Evolutionary conservation across 2,888 invertebrate genomes (phyloP).

Genomic region (Macropis europaea): DNA sequence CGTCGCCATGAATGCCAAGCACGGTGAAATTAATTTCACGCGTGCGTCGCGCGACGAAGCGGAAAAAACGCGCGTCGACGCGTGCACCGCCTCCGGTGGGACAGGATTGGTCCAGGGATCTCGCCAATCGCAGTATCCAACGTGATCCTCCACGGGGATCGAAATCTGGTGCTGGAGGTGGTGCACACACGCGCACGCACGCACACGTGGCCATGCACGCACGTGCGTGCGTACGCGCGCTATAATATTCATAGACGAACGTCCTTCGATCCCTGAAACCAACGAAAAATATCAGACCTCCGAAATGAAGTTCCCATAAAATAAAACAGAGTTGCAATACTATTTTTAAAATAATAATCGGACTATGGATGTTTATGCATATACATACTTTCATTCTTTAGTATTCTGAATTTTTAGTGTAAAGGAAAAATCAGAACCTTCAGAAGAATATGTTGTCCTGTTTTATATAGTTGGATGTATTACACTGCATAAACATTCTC

Average conservation of each 20-base stretch:
- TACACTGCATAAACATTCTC: too few relatives aligned
- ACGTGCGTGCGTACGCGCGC: conserved; percentile 10
- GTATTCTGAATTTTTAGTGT: too few relatives aligned
- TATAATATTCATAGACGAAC: background rate
- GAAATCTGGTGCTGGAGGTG: background rate
- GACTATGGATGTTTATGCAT: too few relatives aligned
- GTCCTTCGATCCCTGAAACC: background rate
- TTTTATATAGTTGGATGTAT: too few relatives aligned
- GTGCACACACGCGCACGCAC: background rate
- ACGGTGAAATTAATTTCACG: conserved; percentile 41
- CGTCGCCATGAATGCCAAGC: conserved; percentile 42
- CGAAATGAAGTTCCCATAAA: too few relatives aligned
- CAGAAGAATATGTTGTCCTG: too few relatives aligned
- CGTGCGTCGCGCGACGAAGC: conserved; percentile 21
- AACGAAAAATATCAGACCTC: too few relatives aligned
- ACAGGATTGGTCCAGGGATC: conserved; percentile 52
- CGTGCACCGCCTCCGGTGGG: conserved; percentile 50
- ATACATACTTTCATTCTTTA: too few relatives aligned
- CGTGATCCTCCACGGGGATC: background rate
- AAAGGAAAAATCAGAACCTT: too few relatives aligned
- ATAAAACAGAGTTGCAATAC: too few relatives aligned
- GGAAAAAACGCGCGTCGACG: conserved; percentile 12
- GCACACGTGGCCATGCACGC: background rate
- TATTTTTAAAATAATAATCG: too few relatives aligned
- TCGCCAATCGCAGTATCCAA: conserved; percentile 54